These are phyloP conservation scores for Teleopsis dalmanni DNA, from an alignment of 1,140 invertebrate genomes.

Conservation along the genomic window DNA sequence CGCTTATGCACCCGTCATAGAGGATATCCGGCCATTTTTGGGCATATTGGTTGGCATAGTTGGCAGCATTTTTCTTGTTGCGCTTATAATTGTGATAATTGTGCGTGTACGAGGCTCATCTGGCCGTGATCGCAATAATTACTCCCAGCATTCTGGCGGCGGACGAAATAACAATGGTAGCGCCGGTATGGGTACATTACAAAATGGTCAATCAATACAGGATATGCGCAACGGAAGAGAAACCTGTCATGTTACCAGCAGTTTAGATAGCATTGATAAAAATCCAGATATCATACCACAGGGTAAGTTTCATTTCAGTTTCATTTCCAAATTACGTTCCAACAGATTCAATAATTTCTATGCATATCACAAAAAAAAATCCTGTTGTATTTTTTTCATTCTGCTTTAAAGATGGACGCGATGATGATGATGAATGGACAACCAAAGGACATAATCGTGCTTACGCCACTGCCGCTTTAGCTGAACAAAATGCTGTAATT, in stretches of 20 bases:
- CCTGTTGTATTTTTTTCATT: background rate
- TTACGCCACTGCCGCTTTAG: slow-evolving; percentile 40
- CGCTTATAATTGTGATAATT: slow-evolving; percentile 67
- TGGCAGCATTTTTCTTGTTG: slow-evolving; percentile 61
- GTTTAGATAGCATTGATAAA: slow-evolving; percentile 62
- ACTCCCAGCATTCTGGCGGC: slow-evolving; percentile 48
- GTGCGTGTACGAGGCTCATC: slow-evolving; percentile 56
- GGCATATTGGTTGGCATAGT: slow-evolving; percentile 64
- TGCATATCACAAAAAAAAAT: background rate
- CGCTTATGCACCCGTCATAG: slow-evolving; percentile 45
- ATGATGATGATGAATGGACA: slow-evolving; percentile 40
- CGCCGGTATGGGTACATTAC: slow-evolving; percentile 27
- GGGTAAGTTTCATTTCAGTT: slow-evolving; percentile 50
- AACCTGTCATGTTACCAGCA: slow-evolving; percentile 48
- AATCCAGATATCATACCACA: slow-evolving; percentile 73
- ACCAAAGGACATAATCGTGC: slow-evolving; percentile 39
- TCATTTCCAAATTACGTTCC: slow-evolving; percentile 18
- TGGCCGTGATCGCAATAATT: slow-evolving; percentile 57
- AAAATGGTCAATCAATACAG: slow-evolving; percentile 33
- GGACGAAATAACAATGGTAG: slow-evolving; percentile 10
- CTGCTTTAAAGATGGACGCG: slow-evolving; percentile 27
- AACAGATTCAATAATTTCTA: background rate
- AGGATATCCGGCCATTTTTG: slow-evolving; percentile 64
- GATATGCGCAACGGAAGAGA: slow-evolving; percentile 41
- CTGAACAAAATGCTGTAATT: slow-evolving; percentile 42